Conservation (phyloP, 2,888 invertebrate genomes). For the Agonum fuliginosum region DNA sequence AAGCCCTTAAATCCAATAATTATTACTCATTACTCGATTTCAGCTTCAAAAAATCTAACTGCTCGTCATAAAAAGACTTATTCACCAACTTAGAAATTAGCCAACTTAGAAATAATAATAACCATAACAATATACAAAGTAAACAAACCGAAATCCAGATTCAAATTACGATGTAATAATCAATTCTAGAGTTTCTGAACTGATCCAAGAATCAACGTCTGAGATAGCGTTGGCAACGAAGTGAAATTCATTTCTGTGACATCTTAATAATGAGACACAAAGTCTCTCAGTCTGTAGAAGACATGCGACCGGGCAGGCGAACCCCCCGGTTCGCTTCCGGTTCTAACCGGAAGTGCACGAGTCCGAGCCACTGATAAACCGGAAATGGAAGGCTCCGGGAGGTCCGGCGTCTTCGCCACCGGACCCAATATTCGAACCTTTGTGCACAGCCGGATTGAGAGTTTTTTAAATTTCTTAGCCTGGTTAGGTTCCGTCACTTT, state of each 20-base stretch:
- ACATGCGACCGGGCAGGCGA: constrained; percentile 24
- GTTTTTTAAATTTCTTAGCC: constrained; percentile 5
- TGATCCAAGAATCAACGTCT: no score
- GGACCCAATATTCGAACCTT: constrained; percentile 28
- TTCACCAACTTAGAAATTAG: no score
- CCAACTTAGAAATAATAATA: no score
- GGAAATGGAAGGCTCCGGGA: constrained; percentile 47
- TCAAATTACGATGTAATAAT: no score
- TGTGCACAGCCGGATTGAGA: constrained; percentile 28
- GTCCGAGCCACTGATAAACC: constrained; percentile 40
- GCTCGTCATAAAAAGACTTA: no score
- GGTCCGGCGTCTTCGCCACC: constrained; percentile 34
- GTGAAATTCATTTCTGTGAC: constrained; percentile 39
- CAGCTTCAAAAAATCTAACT: no score
- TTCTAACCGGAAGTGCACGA: constrained; percentile 4
- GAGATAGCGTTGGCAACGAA: constrained; percentile 1
- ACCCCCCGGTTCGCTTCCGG: not conserved
- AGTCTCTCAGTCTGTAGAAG: constrained; percentile 13
- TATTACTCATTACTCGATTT: no score
- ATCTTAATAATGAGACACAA: constrained; percentile 43
- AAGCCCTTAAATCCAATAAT: no score
- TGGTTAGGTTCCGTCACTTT: no score
- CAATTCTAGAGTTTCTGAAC: no score
- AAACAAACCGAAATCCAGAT: no score
- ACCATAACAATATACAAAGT: no score